Conservation (phyloP, 2,797 vertebrate genomes). For the Danio kyathit region DNA sequence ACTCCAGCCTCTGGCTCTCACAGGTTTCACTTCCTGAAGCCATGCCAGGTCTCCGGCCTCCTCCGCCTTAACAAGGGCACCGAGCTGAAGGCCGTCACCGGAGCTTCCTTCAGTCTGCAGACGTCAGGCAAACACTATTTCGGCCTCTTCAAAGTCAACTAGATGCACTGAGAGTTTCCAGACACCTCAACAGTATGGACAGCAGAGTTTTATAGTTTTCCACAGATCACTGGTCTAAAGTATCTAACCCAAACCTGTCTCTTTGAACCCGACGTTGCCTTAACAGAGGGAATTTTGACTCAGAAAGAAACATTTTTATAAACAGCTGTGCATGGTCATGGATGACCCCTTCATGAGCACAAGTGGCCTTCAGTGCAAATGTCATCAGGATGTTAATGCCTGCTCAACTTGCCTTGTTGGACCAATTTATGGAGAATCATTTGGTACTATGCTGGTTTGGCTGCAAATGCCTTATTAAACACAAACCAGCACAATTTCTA, state of each 20-base stretch:
- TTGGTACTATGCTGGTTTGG: conserved; percentile 34
- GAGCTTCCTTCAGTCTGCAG: conserved; percentile 75
- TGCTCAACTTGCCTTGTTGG: conserved; percentile 36
- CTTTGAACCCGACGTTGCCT: conserved; percentile 37
- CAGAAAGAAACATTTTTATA: conserved; percentile 25
- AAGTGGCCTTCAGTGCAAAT: conserved; percentile 36
- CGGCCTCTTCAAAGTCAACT: conserved; percentile 91
- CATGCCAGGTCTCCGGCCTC: conserved; percentile 92
- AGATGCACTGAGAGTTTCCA: conserved; percentile 54
- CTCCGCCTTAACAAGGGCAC: conserved; percentile 81
- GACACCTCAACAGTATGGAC: conserved; percentile 40
- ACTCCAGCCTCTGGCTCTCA: conserved; percentile 84
- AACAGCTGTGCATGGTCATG: conserved; percentile 31
- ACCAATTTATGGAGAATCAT: conserved; percentile 52
- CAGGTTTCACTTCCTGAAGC: conserved; percentile 84
- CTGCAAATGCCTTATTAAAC: conserved; percentile 44
- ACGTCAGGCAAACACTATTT: conserved; percentile 84
- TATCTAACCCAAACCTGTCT: conserved; percentile 38
- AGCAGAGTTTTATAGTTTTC: conserved; percentile 31
- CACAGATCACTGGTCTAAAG: conserved; percentile 45
- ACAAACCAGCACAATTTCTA: conserved; percentile 44
- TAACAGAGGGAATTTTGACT: conserved; percentile 36
- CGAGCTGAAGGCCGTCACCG: conserved; percentile 80
- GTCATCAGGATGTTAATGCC: conserved; percentile 33
- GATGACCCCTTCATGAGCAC: conserved; percentile 28